Evolutionary conservation across 1,140 invertebrate species (phyloP), one percentile per base, ranked within the genome.

Genomic region (Drosophila asahinai): DNA sequence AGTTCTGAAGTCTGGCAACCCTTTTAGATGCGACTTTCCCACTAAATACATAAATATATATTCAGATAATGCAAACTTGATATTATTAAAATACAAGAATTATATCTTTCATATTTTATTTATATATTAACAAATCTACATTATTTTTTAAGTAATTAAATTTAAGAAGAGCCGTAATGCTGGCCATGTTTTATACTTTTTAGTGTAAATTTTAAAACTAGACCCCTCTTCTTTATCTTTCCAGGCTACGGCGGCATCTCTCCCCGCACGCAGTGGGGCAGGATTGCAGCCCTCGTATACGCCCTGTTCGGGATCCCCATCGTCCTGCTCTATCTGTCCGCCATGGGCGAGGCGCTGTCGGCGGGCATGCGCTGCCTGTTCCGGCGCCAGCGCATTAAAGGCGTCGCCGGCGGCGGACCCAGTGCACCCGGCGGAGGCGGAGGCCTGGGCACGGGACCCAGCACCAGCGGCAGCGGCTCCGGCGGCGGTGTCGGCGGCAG

Each of bases 201-300:
- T 25, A 25, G 22, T 25, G 2, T 3, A 25, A 2, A 25, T 25
- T 25, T 25, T 3, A 25, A 0, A 25, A 0, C 22, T 25, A 25
- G 3, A 25, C 3, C 22, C 22, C 22, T 25, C 22, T 25, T 6
- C 27, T 1, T 36, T 36, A 0, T 36, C 8, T 8, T 36, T 94
- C 5, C 95, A 99, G 98, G 98, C 62, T 98, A 98, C 90, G 98
- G 98, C 36, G 97, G 97, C 90, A 97, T 98, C 51, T 96, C 97
- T 9, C 98, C 98, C 2, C 96, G 96, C 84, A 99, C 98, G 0
- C 94, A 97, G 40, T 97, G 96, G 95, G 98, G 98, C 67, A 86
- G 94, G 82, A 62, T 97, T 96, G 97, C 98, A 19, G 98, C 98
- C 5, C 96, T 98, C 61, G 93, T 97, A 19, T 99, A 98, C 93